These are phyloP conservation scores for Melipona beecheii DNA, from an alignment of 2,888 invertebrate species.

Conservation along the genomic window DNA sequence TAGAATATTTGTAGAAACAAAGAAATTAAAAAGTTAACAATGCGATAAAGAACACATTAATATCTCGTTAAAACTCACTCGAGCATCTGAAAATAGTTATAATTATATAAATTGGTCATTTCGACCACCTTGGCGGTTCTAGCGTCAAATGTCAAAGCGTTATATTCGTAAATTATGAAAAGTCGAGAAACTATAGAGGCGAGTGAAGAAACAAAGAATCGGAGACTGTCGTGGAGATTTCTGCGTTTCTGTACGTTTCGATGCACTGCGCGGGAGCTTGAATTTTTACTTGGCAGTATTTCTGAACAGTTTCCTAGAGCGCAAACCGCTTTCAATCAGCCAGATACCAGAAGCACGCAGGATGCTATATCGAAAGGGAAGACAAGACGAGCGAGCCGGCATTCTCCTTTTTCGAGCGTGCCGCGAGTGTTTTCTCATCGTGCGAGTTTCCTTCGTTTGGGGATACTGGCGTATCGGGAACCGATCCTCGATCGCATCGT, in stretches of 20 bases:
- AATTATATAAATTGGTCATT: no score
- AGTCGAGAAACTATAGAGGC: background rate
- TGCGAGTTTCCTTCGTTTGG: background rate
- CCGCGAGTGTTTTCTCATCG: conserved; percentile 33
- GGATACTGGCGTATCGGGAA: conserved; percentile 42
- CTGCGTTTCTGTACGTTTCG: background rate
- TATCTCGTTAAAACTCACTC: no score
- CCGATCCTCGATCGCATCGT: conserved; percentile 57
- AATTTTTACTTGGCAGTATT: conserved; percentile 17
- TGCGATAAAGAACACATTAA: no score
- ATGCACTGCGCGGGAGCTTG: no score
- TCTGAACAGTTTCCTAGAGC: conserved; percentile 4
- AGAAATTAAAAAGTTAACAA: no score
- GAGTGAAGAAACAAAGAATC: background rate
- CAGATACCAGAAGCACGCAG: conserved; percentile 36
- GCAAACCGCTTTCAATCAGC: conserved; percentile 53
- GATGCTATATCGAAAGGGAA: conserved; percentile 25
- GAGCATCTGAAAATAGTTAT: no score
- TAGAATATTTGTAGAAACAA: no score
- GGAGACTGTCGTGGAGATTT: background rate
- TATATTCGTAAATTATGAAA: background rate
- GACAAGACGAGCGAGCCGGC: conserved; percentile 24
- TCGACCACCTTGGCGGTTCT: no score
- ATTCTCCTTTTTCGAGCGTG: conserved; percentile 24
- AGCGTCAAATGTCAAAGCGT: background rate